Conservation (phyloP, 2,113 vertebrate species). For the Coryphaenoides rupestris region DNA sequence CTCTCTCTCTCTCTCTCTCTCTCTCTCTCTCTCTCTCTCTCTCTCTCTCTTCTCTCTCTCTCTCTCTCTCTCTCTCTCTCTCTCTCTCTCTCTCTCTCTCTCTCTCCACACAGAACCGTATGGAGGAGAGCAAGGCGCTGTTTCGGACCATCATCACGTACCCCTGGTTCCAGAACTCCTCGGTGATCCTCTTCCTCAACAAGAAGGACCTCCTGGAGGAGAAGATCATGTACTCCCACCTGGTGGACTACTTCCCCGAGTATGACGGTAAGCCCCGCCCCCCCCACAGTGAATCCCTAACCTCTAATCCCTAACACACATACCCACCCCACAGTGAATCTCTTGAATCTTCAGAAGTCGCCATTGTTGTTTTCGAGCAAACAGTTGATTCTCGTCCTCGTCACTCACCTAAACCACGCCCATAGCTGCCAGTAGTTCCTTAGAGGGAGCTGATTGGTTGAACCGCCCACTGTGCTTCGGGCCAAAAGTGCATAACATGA, state of each 20-base stretch:
- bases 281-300: no score
- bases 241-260: conserved; percentile 94
- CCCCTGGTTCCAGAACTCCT: conserved; percentile 93
- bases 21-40: neutral
- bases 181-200: conserved; percentile 94
- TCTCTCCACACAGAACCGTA: conserved; percentile 77
- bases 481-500: no score
- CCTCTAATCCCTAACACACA: no score
- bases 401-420: no score
- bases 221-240: conserved; percentile 94
- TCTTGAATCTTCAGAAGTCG: no score
- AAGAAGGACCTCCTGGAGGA: conserved; percentile 96
- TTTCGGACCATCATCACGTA: conserved; percentile 95
- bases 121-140: conserved; percentile 94
- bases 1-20: neutral
- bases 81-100: neutral
- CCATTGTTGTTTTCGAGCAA: no score
- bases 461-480: no score
- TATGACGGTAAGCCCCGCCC: conserved; percentile 84
- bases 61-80: neutral
- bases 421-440: no score
- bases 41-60: conserved; percentile 5
- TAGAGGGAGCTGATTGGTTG: no score
- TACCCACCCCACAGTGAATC: no score
- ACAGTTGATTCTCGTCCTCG: no score